Evolutionary conservation across 2,888 invertebrate genomes (phyloP), one percentile per base, ranked within the genome.

Genomic region (Antitype chi): DNA sequence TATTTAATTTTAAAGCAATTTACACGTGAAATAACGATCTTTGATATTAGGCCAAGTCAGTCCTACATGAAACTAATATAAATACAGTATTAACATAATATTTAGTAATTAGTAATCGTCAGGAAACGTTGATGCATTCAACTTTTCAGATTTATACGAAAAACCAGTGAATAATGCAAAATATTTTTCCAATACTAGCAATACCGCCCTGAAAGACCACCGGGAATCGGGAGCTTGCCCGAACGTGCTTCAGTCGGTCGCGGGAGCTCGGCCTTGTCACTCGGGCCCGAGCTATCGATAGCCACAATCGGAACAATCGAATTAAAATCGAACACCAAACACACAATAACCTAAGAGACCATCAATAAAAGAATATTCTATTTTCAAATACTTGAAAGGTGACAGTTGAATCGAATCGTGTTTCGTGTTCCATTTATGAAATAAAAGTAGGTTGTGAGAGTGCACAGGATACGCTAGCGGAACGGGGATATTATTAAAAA

Each of bases 241-340:
- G 85, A 86, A 74, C 86, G 87, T 83, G 83, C 78, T 91, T 94
- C 94, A 96, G 96, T 96, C 92, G 92, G 90, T 92, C 94, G 94
- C 93, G 92, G 90, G 90, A 91, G 89, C 93, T 91, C 92, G 90
- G 80, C 87, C 89, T 78, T 85, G 78, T 78, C 64, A 87, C 84
- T 79, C 88, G 89, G 78, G 88, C 81, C 67, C 77, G 84, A 84
- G 87, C 72, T 25, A 66, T 79, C 82, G 82, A 78, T 76, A 72
- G 49, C 67, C n/a, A 67, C 38, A 74, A 78, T 53, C 82, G 84
- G 69, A 84, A 90, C 85, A 89, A 89, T 88, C 90, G 90, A 88
- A 89, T 90, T 85, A 85, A 80, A 82, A 90, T 82, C 87, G 89
- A 86, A 81, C 81, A 87, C 76, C 47, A 71, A 83, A 80, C 74